phyloP scores from a whole-genome alignment of 2,797 vertebrate genomes.

The Sebastiscus tertius region DNA sequence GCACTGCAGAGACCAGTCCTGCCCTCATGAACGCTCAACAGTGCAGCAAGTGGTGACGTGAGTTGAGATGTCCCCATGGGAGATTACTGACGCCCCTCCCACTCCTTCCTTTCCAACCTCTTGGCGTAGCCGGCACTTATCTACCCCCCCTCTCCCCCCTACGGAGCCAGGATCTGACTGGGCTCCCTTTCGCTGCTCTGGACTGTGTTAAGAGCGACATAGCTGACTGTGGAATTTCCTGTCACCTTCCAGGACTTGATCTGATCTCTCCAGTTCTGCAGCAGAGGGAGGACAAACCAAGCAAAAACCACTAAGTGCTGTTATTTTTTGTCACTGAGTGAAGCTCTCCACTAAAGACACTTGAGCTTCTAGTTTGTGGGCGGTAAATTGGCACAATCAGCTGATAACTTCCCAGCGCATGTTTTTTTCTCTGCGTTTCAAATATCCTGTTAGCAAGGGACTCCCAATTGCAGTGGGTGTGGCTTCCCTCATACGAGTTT shows the following conservation, averaged over 20 bases:
- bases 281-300: slow-evolving; percentile 50
- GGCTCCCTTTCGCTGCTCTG: slow-evolving; percentile 55
- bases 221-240: slow-evolving; percentile 76
- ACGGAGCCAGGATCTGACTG: slow-evolving; percentile 60
- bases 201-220: slow-evolving; percentile 67
- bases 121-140: slow-evolving; percentile 69
- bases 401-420: background rate
- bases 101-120: slow-evolving; percentile 16
- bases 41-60: slow-evolving; percentile 91
- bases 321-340: slow-evolving; percentile 56
- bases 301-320: slow-evolving; percentile 81
- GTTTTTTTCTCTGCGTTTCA: slow-evolving; percentile 1
- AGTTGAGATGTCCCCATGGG: slow-evolving; percentile 26
- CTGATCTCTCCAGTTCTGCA: slow-evolving; percentile 51
- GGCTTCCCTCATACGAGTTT: background rate
- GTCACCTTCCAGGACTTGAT: slow-evolving; percentile 67
- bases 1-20: slow-evolving; percentile 86
- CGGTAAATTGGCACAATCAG: slow-evolving; percentile 35
- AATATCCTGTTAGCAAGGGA: background rate
- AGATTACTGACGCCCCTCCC: slow-evolving; percentile 2
- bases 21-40: slow-evolving; percentile 86
- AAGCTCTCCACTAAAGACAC: slow-evolving; percentile 57
- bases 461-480: background rate
- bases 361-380: slow-evolving; percentile 45
- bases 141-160: background rate